These are phyloP conservation scores for Ciconia nigra DNA, from an alignment of 2,797 vertebrate genomes.

Conservation along the genomic window DNA sequence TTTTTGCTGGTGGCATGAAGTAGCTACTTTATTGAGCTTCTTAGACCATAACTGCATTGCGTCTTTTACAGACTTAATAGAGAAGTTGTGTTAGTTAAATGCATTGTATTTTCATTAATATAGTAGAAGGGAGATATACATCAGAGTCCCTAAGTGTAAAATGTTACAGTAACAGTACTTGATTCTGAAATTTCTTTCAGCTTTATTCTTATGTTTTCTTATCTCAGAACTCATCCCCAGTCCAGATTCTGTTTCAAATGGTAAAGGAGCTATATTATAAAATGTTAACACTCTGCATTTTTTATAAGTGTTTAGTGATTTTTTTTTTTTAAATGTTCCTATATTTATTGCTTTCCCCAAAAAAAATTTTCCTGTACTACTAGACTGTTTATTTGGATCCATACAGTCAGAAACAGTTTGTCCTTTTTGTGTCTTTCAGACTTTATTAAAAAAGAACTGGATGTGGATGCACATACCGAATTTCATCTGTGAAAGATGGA, in stretches of 20 bases:
- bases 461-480: neutral
- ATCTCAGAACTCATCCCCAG: neutral
- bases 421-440: slow-evolving; percentile 45
- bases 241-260: neutral
- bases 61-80: neutral
- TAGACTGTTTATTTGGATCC: neutral
- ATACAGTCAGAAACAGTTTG: neutral
- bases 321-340: neutral
- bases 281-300: neutral
- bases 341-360: neutral
- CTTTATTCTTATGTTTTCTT: neutral
- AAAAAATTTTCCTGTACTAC: neutral
- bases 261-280: neutral
- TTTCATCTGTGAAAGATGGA: neutral
- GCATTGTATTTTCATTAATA: neutral
- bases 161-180: neutral
- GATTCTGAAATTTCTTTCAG: neutral
- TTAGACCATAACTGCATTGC: neutral
- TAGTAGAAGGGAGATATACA: neutral
- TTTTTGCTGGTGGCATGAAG: neutral
- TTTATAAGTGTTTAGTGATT: neutral
- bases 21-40: neutral
- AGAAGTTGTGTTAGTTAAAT: neutral
- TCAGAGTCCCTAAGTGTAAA: neutral
- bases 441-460: neutral